phyloP scores from a whole-genome alignment of 2,888 invertebrate species.

The Drosophila prolongata region DNA sequence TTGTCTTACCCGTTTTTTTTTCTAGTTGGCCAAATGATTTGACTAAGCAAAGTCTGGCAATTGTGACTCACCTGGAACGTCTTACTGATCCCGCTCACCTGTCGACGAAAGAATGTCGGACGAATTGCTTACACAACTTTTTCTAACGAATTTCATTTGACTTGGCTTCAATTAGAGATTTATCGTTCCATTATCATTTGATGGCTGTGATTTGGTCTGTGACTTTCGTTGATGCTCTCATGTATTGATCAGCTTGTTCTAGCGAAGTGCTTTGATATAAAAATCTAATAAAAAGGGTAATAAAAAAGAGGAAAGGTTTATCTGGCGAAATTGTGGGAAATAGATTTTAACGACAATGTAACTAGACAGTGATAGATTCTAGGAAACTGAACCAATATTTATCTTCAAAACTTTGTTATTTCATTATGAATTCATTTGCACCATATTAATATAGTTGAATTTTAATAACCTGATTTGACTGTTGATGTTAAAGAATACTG shows the following conservation, averaged over 20 bases:
- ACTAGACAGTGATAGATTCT: constrained; percentile 7
- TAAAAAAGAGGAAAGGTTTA: constrained; percentile 4
- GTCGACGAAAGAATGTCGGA: constrained; percentile 19
- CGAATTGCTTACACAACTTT: constrained; percentile 38
- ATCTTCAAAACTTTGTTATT: too few relatives aligned
- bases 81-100: constrained; percentile 13
- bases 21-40: constrained; percentile 18
- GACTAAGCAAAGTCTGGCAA: constrained; percentile 26
- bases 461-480: too few relatives aligned
- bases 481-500: too few relatives aligned
- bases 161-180: constrained; percentile 18
- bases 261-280: neutral
- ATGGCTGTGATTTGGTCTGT: constrained; percentile 15
- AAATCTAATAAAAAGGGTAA: constrained; percentile 11
- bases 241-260: constrained; percentile 12
- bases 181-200: constrained; percentile 20
- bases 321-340: constrained; percentile 1
- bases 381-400: too few relatives aligned
- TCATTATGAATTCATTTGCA: too few relatives aligned
- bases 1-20: constrained; percentile 18
- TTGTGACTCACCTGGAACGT: constrained; percentile 31
- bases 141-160: constrained; percentile 20
- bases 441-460: too few relatives aligned
- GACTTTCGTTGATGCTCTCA: constrained; percentile 5
- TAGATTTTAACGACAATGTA: constrained; percentile 9